These are phyloP conservation scores for Ormyrus nitidulus DNA, from an alignment of 2,888 invertebrate species.

Conservation along the genomic window DNA sequence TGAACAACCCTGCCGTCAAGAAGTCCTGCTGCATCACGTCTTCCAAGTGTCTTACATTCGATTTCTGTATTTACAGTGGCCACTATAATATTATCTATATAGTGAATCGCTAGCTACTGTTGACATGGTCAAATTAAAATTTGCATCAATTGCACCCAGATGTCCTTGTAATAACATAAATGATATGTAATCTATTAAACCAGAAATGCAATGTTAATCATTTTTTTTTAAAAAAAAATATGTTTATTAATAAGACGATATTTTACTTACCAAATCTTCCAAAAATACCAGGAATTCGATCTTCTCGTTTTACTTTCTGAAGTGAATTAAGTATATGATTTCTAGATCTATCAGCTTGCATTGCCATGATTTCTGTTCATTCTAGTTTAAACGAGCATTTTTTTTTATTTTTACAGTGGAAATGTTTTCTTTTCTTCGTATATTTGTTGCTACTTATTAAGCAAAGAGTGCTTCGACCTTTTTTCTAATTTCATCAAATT, in stretches of 20 bases:
- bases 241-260: not conserved
- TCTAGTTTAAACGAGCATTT: conserved; percentile 77
- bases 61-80: conserved; percentile 92
- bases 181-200: conserved; percentile 10
- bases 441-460: conserved; percentile 82
- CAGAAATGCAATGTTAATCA: too few relatives aligned
- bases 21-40: conserved; percentile 84
- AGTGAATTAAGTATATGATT: conserved; percentile 86
- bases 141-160: conserved; percentile 93
- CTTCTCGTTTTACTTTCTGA: conserved; percentile 87
- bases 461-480: conserved; percentile 78
- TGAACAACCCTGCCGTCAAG: conserved; percentile 84
- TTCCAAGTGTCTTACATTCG: conserved; percentile 90
- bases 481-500: conserved; percentile 76
- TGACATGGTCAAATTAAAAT: conserved; percentile 96
- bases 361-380: conserved; percentile 84
- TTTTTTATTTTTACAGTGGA: conserved; percentile 78
- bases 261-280: conserved; percentile 86
- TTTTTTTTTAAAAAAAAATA: too few relatives aligned
- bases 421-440: conserved; percentile 85
- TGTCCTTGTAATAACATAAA: conserved; percentile 92
- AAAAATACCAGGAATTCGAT: conserved; percentile 88
- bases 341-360: conserved; percentile 83
- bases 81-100: conserved; percentile 95
- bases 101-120: conserved; percentile 92